These are phyloP conservation scores for Vulpes lagopus DNA, from an alignment of 2,113 vertebrate species.

Conservation along the genomic window DNA sequence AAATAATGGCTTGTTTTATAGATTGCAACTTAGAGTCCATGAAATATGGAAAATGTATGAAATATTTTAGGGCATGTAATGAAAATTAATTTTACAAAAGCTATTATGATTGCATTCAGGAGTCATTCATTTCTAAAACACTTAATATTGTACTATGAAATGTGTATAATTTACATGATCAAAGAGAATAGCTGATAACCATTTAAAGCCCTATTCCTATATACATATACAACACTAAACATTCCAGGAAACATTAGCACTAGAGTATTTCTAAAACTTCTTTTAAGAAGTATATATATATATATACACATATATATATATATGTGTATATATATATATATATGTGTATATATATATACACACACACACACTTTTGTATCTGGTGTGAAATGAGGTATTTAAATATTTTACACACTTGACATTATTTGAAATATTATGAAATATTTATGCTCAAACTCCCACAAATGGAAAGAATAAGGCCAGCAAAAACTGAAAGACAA, in stretches of 20 bases:
- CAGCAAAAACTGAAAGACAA: conserved; percentile 42
- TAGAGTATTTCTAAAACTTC: conserved; percentile 1
- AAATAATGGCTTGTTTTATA: neutral
- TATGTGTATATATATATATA: neutral
- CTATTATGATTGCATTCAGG: neutral
- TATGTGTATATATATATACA: accelerated
- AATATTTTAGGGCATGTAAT: neutral
- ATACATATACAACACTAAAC: neutral
- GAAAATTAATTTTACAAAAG: neutral
- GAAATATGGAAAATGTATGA: neutral
- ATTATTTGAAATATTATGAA: conserved; percentile 43
- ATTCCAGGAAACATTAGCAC: conserved; percentile 23
- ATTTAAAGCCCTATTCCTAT: neutral
- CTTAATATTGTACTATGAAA: conserved; percentile 17
- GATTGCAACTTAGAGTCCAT: neutral
- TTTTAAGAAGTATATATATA: neutral
- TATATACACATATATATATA: neutral
- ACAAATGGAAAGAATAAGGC: conserved; percentile 56
- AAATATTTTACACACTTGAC: conserved; percentile 71
- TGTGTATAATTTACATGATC: neutral
- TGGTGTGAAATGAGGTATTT: conserved; percentile 50
- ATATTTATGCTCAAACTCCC: conserved; percentile 61
- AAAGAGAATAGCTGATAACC: neutral
- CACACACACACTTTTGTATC: too few species aligned
- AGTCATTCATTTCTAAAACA: conserved; percentile 5